These are phyloP conservation scores for Phymanthus crucifer DNA, from an alignment of 92 coral and sea anemone genomes.

Conservation along the genomic window DNA sequence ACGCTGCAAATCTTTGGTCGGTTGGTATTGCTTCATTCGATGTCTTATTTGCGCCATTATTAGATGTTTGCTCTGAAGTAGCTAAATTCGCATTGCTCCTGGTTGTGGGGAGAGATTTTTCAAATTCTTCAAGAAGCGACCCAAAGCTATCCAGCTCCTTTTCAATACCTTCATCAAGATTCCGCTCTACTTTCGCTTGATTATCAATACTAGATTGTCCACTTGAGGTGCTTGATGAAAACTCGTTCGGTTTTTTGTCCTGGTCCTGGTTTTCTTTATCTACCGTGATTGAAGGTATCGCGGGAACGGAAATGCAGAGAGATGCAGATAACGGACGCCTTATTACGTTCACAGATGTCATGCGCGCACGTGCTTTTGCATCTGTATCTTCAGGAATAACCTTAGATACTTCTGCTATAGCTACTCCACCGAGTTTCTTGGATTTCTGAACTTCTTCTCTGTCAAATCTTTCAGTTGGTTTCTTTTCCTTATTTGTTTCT, in stretches of 20 bases:
- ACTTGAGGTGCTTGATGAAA: constrained; percentile 1
- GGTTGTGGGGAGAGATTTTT: background rate
- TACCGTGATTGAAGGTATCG: background rate
- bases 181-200: background rate
- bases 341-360: constrained; percentile 45
- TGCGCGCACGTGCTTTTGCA: constrained; percentile 16
- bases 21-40: constrained; percentile 44
- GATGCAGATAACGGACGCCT: constrained; percentile 37
- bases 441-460: background rate
- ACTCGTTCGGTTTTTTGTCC: background rate
- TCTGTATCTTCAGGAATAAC: background rate
- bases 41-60: background rate
- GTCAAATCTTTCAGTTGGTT: background rate
- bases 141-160: constrained; percentile 31
- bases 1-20: constrained; percentile 59
- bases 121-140: constrained; percentile 33
- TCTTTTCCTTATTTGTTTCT: background rate
- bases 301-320: constrained; percentile 12
- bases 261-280: background rate
- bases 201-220: background rate
- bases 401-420: background rate
- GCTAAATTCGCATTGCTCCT: background rate
- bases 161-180: constrained; percentile 17
- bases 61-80: background rate
- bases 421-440: background rate